These are phyloP conservation scores for Dendrocincla tyrannina DNA, from an alignment of 2,797 vertebrate species.

Conservation along the genomic window DNA sequence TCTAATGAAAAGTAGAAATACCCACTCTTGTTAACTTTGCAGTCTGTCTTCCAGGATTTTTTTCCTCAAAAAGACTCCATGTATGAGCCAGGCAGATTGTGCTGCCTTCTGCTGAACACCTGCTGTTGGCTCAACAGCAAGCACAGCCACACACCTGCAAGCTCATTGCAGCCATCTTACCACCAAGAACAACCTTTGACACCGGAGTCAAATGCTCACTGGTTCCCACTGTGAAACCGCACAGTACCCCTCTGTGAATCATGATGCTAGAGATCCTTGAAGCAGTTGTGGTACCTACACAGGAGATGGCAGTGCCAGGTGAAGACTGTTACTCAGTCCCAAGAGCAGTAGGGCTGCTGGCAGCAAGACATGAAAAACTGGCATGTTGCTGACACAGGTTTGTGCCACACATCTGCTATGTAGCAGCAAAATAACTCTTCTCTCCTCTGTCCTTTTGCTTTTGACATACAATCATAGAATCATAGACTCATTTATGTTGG, in stretches of 20 bases:
- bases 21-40: not conserved
- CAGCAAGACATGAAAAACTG: rapidly evolving
- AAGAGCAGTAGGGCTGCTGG: not conserved
- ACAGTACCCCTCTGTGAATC: not conserved
- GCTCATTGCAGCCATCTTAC: not conserved
- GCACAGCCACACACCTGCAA: not conserved
- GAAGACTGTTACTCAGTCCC: not conserved
- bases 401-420: not conserved
- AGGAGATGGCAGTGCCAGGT: not conserved
- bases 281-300: not conserved
- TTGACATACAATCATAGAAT: not conserved
- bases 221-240: not conserved
- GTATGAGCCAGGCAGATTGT: not conserved
- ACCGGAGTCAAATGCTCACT: not conserved
- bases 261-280: not conserved
- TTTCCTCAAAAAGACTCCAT: not conserved
- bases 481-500: rapidly evolving
- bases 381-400: not conserved
- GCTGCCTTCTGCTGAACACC: not conserved
- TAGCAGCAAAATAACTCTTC: not conserved
- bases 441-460: not conserved
- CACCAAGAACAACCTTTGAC: not conserved
- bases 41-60: not conserved
- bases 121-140: not conserved
- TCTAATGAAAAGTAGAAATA: not conserved